Conservation (phyloP, 1,140 invertebrate genomes). For the Oedothorax gibbosus region DNA sequence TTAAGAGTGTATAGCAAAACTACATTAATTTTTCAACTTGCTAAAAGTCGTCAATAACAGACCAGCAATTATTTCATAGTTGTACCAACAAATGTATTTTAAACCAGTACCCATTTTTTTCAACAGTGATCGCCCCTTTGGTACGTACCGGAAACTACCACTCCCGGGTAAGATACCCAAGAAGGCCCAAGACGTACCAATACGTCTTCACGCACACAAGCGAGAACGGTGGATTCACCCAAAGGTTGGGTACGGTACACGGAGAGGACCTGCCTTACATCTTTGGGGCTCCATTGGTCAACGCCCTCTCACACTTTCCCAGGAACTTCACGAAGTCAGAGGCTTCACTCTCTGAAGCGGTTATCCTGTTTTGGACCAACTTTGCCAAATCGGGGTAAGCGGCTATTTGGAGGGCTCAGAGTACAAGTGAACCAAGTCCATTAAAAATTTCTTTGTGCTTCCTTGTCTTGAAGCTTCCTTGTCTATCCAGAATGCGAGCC, state of each 20-base stretch:
- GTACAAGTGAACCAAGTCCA: no score
- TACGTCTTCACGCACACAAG: constrained; percentile 92
- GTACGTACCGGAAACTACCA: constrained; percentile 43
- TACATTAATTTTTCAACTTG: no score
- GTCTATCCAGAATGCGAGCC: no score
- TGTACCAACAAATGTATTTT: no score
- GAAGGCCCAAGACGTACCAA: constrained; percentile 32
- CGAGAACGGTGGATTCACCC: constrained; percentile 84
- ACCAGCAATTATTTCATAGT: no score
- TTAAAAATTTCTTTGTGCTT: no score
- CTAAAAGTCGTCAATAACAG: no score
- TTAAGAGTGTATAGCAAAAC: no score
- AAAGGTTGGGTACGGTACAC: constrained; percentile 71
- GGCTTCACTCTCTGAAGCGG: constrained; percentile 86
- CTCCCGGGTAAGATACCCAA: constrained; percentile 36
- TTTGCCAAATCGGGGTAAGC: constrained; percentile 93
- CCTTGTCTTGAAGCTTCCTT: no score
- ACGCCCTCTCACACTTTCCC: constrained; percentile 66
- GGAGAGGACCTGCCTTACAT: constrained; percentile 75
- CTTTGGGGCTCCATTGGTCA: constrained; percentile 81
- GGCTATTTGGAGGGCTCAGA: no score
- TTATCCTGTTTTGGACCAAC: constrained; percentile 96
- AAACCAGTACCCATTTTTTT: no score
- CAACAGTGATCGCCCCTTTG: constrained; percentile 47
- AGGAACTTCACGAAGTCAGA: constrained; percentile 91